Conservation (phyloP, 2,113 vertebrate genomes). For the Grus americana region DNA sequence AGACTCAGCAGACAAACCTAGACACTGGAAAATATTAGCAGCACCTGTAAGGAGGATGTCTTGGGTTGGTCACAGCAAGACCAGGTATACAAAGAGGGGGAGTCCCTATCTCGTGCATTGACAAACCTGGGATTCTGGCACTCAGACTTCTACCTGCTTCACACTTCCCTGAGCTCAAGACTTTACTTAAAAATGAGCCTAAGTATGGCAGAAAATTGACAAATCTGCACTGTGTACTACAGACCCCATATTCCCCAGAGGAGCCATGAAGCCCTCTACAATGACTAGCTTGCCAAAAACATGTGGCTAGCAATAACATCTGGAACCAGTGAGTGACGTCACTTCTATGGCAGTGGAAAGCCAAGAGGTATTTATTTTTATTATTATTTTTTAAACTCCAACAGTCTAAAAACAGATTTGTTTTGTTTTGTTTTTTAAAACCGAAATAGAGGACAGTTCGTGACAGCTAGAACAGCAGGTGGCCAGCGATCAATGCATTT, state of each 20-base stretch:
- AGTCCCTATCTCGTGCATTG: not conserved
- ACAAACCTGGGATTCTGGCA: not conserved
- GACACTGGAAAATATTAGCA: not conserved
- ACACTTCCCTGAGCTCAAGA: not conserved
- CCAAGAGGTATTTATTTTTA: not conserved
- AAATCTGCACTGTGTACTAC: not conserved
- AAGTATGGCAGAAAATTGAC: not conserved
- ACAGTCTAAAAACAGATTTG: not conserved
- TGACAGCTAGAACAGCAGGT: slow-evolving; percentile 25
- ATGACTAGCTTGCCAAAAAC: not conserved
- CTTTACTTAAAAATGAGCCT: not conserved
- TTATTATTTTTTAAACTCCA: not conserved
- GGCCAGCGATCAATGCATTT: not conserved
- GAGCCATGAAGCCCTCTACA: not conserved
- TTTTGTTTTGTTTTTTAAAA: slow-evolving; percentile 1
- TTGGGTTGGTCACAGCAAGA: not conserved
- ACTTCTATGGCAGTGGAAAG: not conserved
- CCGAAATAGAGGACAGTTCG: not conserved
- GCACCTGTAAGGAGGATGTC: not conserved
- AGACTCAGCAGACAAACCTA: not conserved
- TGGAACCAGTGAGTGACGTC: not conserved
- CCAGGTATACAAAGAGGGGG: not conserved
- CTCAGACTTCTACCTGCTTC: not conserved
- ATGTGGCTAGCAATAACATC: not conserved
- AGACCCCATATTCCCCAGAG: not conserved